Conservation (phyloP, 2,888 invertebrate species). For the Dolichopus griseipennis region DNA sequence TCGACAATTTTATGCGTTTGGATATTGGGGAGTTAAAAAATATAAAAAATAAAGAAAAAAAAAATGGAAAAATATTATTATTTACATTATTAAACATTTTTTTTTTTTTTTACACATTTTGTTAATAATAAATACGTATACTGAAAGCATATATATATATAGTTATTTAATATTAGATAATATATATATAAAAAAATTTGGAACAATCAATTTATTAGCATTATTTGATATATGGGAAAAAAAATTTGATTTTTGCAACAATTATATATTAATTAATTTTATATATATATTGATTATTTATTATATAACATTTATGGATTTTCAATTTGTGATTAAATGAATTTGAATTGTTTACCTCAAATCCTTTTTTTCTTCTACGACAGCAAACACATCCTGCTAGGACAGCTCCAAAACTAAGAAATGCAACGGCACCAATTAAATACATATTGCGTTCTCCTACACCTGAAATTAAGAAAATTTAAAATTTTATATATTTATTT, state of each 20-base stretch:
- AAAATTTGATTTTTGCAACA: no score
- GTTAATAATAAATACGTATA: neutral
- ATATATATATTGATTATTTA: no score
- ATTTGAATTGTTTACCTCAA: slow-evolving; percentile 21
- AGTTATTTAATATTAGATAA: no score
- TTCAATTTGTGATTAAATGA: no score
- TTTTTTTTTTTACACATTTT: neutral
- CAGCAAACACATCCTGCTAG: slow-evolving; percentile 24
- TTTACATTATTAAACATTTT: slow-evolving; percentile 8
- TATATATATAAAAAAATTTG: neutral
- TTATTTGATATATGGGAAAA: neutral
- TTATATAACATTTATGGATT: no score
- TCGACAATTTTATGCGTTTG: slow-evolving; percentile 15
- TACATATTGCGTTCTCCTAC: slow-evolving; percentile 22
- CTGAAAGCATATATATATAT: neutral
- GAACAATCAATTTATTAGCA: neutral
- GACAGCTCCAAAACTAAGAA: slow-evolving; percentile 21
- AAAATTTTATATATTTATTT: no score
- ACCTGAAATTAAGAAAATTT: slow-evolving; percentile 12
- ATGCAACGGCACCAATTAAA: slow-evolving; percentile 21
- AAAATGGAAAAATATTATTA: neutral
- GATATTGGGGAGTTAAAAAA: slow-evolving; percentile 14
- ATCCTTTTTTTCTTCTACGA: slow-evolving; percentile 24
- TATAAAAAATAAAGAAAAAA: neutral
- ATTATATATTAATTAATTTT: neutral